Conservation (phyloP, 2,888 invertebrate genomes). For the Nomada flava region DNA sequence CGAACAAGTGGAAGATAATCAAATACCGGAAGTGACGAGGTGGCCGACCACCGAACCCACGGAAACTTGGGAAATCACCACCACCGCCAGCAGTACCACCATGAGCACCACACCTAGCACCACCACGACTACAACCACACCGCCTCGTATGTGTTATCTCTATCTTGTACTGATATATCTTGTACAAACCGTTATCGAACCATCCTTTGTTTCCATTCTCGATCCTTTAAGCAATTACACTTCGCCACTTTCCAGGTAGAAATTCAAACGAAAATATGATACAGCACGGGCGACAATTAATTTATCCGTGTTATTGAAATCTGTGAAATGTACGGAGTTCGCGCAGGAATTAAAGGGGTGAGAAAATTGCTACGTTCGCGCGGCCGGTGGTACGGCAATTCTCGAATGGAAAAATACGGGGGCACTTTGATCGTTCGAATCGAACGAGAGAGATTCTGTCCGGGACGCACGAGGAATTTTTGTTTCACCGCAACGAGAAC, state of each 20-base stretch:
- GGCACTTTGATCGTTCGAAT: slow-evolving; percentile 46
- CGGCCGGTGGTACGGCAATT: slow-evolving; percentile 22
- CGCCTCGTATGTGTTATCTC: slow-evolving; percentile 83
- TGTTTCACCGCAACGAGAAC: slow-evolving; percentile 31
- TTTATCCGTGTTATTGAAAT: too few species aligned
- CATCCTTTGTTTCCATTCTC: background rate
- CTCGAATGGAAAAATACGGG: slow-evolving; percentile 24
- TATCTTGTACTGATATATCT: too few species aligned
- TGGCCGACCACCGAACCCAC: slow-evolving; percentile 77
- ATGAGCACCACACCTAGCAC: slow-evolving; percentile 82
- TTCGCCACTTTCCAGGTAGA: too few species aligned
- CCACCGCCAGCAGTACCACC: slow-evolving; percentile 82
- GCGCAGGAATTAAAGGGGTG: background rate
- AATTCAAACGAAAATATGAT: too few species aligned
- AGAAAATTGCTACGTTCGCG: slow-evolving; percentile 5
- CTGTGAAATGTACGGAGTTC: background rate
- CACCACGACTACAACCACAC: slow-evolving; percentile 82
- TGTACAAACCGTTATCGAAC: too few species aligned
- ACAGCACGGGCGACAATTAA: too few species aligned
- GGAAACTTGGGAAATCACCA: slow-evolving; percentile 80
- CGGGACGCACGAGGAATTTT: slow-evolving; percentile 51
- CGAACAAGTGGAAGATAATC: slow-evolving; percentile 79
- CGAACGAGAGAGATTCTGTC: slow-evolving; percentile 34
- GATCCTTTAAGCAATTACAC: background rate
- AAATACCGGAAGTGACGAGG: slow-evolving; percentile 80